Conservation (phyloP, 2,797 vertebrate species). For the Parotocinclus haroldoi region DNA sequence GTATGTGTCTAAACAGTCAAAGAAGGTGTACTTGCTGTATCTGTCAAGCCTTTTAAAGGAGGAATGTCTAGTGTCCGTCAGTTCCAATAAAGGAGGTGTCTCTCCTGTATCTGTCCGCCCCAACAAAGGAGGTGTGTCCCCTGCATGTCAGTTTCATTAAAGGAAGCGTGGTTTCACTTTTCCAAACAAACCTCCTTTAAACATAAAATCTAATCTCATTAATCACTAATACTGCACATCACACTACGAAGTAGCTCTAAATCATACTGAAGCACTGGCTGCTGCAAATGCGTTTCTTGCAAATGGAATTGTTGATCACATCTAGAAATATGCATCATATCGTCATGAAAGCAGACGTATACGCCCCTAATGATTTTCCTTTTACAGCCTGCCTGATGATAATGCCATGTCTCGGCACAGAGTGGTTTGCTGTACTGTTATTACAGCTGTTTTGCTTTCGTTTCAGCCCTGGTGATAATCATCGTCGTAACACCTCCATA, state of each 20-base stretch:
- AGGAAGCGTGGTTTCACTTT: neutral
- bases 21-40: neutral
- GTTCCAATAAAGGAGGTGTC: neutral
- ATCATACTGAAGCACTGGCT: no score
- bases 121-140: neutral
- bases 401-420: conserved; percentile 8
- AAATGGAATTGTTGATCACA: neutral
- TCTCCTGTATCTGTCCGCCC: neutral
- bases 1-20: neutral
- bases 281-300: neutral
- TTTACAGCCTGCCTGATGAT: conserved; percentile 14
- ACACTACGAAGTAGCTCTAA: no score
- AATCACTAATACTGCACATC: no score
- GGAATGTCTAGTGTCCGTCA: neutral
- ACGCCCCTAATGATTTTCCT: conserved; percentile 18
- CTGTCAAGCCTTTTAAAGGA: neutral
- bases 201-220: no score
- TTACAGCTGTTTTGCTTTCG: conserved; percentile 4
- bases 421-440: neutral
- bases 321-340: conserved; percentile 10
- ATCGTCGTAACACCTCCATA: conserved; percentile 12
- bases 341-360: conserved; percentile 6
- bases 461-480: conserved; percentile 5
- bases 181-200: no score
- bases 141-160: neutral